A percentile compares a stretch with the other conserved stretches of the same genome.
phyloP scores from a whole-genome alignment of 2,888 invertebrate species.

The Euzophera pinguis region DNA sequence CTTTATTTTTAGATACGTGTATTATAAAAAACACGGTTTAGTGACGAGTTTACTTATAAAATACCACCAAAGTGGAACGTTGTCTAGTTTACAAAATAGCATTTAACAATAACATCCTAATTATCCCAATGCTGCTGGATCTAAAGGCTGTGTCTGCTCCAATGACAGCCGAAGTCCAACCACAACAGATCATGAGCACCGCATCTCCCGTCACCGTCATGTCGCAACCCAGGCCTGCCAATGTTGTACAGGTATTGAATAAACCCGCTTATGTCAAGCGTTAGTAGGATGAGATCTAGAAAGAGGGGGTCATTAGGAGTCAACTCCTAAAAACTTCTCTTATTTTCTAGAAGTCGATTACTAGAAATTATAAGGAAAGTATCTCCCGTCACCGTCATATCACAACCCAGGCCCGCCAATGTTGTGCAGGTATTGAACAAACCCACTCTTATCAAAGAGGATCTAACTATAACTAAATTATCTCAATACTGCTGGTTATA shows the following conservation, averaged over 20 bases:
- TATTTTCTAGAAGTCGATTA: constrained; percentile 56
- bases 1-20: too few species aligned
- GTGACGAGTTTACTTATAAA: too few species aligned
- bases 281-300: too few species aligned
- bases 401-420: constrained; percentile 58
- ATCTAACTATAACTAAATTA: background rate
- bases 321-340: too few species aligned
- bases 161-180: constrained; percentile 64
- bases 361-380: constrained; percentile 85
- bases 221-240: constrained; percentile 68
- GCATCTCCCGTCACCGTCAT: constrained; percentile 90
- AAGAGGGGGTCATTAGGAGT: too few species aligned
- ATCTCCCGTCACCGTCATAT: constrained; percentile 90
- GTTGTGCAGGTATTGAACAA: constrained; percentile 52
- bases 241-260: constrained; percentile 56
- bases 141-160: constrained; percentile 70
- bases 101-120: background rate
- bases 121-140: constrained; percentile 33
- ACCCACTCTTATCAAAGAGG: background rate
- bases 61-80: too few species aligned
- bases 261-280: too few species aligned
- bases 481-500: constrained; percentile 37
- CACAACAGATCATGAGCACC: constrained; percentile 84
- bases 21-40: too few species aligned
- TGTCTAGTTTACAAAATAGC: background rate